phyloP scores from a whole-genome alignment of 2,113 vertebrate genomes.

The Maccullochella peelii region DNA sequence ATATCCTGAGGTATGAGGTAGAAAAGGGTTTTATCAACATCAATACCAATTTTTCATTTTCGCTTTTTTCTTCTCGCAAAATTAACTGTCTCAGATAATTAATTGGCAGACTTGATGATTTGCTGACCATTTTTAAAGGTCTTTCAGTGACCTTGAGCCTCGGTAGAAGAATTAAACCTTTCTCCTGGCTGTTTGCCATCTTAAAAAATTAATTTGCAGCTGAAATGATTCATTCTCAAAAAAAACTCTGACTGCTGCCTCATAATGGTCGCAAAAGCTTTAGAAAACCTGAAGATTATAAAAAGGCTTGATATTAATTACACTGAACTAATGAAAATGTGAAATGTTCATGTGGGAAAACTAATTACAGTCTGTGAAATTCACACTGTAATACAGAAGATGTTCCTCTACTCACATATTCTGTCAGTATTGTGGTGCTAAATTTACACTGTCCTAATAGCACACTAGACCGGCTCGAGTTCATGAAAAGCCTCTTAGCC shows the following conservation, averaged over 20 bases:
- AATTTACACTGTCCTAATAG: slow-evolving; percentile 42
- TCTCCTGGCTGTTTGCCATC: slow-evolving; percentile 45
- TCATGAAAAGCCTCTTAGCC: slow-evolving; percentile 62
- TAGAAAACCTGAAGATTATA: slow-evolving; percentile 20
- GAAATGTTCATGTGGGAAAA: slow-evolving; percentile 45
- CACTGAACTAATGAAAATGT: slow-evolving; percentile 31
- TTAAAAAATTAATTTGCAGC: slow-evolving; percentile 45
- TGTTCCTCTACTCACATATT: slow-evolving; percentile 15
- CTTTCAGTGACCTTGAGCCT: slow-evolving; percentile 53
- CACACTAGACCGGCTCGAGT: slow-evolving; percentile 25
- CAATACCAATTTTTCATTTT: slow-evolving; percentile 38
- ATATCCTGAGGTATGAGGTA: neutral
- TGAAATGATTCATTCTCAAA: slow-evolving; percentile 30
- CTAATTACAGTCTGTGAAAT: slow-evolving; percentile 30
- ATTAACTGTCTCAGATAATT: slow-evolving; percentile 39
- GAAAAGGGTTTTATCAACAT: slow-evolving; percentile 36
- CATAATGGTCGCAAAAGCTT: slow-evolving; percentile 23
- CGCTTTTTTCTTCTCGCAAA: neutral
- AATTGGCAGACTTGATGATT: slow-evolving; percentile 46
- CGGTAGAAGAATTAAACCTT: slow-evolving; percentile 27
- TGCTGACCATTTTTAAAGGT: slow-evolving; percentile 52
- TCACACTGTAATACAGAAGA: slow-evolving; percentile 23
- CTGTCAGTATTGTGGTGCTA: slow-evolving; percentile 34
- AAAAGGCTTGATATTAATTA: slow-evolving; percentile 34
- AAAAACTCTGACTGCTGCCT: slow-evolving; percentile 12